phyloP scores from a whole-genome alignment of 2,113 vertebrate species.

The Amazona vittata region DNA sequence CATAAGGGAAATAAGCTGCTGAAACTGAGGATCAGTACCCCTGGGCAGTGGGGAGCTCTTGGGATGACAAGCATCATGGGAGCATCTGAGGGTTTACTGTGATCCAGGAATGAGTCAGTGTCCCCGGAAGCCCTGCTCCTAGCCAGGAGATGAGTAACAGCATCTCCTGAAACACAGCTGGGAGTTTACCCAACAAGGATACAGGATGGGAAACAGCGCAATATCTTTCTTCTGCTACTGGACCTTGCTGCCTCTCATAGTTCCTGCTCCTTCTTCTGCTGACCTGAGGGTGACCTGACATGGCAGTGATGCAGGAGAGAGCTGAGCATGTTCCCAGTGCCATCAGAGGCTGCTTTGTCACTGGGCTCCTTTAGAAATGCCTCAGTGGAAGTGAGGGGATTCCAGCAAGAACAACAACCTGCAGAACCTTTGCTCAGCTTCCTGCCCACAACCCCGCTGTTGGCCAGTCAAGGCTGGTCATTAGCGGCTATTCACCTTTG shows the following conservation, averaged over 20 bases:
- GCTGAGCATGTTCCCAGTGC: neutral
- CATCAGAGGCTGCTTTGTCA: neutral
- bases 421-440: neutral
- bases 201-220: accelerated
- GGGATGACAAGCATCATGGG: accelerated
- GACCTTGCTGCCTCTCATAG: accelerated
- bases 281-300: neutral
- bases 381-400: neutral
- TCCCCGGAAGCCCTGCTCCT: neutral
- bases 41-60: neutral
- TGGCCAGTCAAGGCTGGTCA: neutral
- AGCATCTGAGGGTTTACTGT: neutral
- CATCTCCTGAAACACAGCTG: neutral
- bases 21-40: neutral
- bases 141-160: neutral
- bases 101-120: neutral
- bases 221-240: accelerated
- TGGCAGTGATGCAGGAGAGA: neutral
- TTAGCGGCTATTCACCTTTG: slow-evolving; percentile 1
- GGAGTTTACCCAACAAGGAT: neutral
- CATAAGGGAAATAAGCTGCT: neutral
- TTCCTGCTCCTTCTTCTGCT: neutral
- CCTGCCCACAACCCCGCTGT: neutral
- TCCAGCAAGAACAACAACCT: neutral
- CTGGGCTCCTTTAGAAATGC: neutral